Base-by-base conservation (phyloP, 2,888 invertebrate species). In the Lomographa bimaculata region DNA sequence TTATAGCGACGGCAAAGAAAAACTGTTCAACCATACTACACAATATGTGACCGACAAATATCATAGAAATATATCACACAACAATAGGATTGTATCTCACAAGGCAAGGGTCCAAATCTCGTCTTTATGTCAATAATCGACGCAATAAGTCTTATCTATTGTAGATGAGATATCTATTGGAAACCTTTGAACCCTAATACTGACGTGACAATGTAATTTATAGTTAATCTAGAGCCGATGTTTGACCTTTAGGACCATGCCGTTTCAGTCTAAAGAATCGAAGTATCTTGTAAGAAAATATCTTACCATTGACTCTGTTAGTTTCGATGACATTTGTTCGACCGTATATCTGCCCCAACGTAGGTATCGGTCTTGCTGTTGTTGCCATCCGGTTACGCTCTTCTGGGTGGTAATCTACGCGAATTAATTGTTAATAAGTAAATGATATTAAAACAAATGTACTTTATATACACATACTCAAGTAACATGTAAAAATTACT, bases 321-420 rank as follows among this genome's bases (percentile, higher is more conserved):
- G 54, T 64, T 30, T 71, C 51, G 30, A 61, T 57, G 10, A 61
- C 41, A 44, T 57, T 47, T 30, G 61, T 48, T 12, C 54, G 53
- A 14, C 56, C 53, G 41, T 72, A 73, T 45, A 78, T 64, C n/a
- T 69, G 60, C 4, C 64, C 72, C 17, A 72, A 43, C 8, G 62
- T 64, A 1, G 81, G 80, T 36, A 79, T 79, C 1, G 81, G 80
- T 37, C 71, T 65, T 1, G 60, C 57, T 18, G 71, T 30, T 1
- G 65, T 58, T 1, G 50, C 38, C 2, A 62, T 36, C 7, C 55
- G 47, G 1, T 39, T 26, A 2, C 36, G 49, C 6, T 60, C 51
- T 16, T 75, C 66, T 7, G 57, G 51, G 10, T 30, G 52, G 24
- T 69, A 67, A 47, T 78, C 79, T 79, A 51, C 10, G 56, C 64